phyloP scores from a whole-genome alignment of 92 coral and sea anemone species.

The Heliopora coerulea region DNA sequence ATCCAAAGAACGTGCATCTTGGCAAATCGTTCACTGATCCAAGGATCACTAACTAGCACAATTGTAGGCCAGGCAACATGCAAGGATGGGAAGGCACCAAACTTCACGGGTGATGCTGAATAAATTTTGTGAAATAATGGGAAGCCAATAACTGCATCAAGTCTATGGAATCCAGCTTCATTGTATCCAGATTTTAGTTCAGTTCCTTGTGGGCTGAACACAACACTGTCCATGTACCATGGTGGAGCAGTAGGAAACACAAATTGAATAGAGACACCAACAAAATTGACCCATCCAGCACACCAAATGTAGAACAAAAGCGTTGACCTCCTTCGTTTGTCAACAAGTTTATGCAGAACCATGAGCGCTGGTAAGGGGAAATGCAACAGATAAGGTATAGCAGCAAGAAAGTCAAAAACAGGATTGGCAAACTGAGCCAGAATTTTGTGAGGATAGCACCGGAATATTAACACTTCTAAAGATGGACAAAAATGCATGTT shows the following conservation, averaged over 20 bases:
- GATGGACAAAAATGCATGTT: conserved; percentile 86
- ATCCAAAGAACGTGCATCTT: conserved; percentile 99
- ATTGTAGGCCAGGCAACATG: conserved; percentile 99
- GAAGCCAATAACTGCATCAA: conserved; percentile 88
- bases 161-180: conserved; percentile 98
- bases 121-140: conserved; percentile 91
- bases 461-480: conserved; percentile 90
- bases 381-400: conserved; percentile 88
- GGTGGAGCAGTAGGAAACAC: conserved; percentile 98
- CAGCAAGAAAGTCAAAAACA: conserved; percentile 89
- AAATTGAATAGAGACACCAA: conserved; percentile 84
- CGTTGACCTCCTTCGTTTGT: conserved; percentile 71
- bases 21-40: conserved; percentile 99
- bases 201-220: conserved; percentile 81
- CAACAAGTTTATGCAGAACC: conserved; percentile 73
- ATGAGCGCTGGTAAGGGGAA: conserved; percentile 89
- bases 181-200: conserved; percentile 82
- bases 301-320: conserved; percentile 91
- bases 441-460: conserved; percentile 95
- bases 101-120: conserved; percentile 97
- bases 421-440: conserved; percentile 96
- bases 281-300: conserved; percentile 97
- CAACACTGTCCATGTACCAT: conserved; percentile 99
- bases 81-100: conserved; percentile 97
- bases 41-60: conserved; percentile 93